Evolutionary conservation across 2,113 vertebrate species (phyloP).

Genomic region (Sapajus apella): DNA sequence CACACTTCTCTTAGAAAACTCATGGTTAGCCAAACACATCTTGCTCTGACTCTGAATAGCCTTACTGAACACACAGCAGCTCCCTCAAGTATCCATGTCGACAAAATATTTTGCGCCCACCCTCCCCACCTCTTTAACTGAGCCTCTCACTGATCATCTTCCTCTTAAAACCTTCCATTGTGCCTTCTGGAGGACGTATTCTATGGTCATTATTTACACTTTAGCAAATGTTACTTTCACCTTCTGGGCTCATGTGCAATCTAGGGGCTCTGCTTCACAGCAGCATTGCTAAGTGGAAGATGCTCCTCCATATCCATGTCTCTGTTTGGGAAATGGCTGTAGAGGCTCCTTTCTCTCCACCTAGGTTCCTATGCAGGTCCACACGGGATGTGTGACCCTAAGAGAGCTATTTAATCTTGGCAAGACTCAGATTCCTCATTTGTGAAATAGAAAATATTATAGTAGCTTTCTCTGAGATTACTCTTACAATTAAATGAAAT

Average conservation of each 20-base stretch:
- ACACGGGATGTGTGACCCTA: background rate
- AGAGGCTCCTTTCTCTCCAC: background rate
- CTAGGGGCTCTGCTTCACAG: background rate
- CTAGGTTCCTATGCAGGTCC: background rate
- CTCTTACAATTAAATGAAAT: background rate
- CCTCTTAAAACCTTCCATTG: background rate
- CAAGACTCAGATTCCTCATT: background rate
- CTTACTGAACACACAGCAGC: background rate
- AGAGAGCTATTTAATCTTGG: background rate
- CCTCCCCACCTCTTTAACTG: fast-evolving
- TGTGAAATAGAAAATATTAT: background rate
- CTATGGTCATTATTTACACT: background rate
- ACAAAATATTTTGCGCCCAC: background rate
- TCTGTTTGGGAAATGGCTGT: background rate
- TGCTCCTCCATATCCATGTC: too few species aligned
- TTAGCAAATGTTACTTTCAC: background rate
- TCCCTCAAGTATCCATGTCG: background rate
- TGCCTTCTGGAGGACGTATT: background rate
- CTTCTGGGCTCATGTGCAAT: background rate
- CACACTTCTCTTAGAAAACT: background rate
- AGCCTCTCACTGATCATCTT: background rate
- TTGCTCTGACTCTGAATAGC: background rate
- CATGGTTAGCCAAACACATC: background rate
- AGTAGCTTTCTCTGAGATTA: background rate
- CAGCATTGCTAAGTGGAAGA: background rate